phyloP scores from a whole-genome alignment of 2,888 invertebrate species.

The Apamea crenata region DNA sequence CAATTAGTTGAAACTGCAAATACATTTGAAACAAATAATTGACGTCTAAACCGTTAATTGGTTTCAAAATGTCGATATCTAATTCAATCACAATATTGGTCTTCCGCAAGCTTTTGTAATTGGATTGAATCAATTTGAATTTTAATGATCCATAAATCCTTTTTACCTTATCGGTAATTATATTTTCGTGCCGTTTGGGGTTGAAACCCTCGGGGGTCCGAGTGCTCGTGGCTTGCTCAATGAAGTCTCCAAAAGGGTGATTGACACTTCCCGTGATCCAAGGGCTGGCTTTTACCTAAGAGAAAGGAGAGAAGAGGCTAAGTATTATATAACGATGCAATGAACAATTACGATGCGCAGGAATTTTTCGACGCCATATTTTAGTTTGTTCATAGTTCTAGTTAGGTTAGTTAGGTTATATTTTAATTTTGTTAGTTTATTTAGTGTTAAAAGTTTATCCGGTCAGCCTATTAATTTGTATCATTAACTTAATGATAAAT shows the following conservation, averaged over 20 bases:
- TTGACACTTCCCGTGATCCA: too few species aligned
- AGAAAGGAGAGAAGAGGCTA: too few species aligned
- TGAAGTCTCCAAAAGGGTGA: neutral
- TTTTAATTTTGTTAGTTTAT: too few species aligned
- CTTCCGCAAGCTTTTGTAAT: slow-evolving; percentile 31
- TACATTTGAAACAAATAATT: slow-evolving; percentile 26
- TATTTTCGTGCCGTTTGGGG: neutral
- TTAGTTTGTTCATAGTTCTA: too few species aligned
- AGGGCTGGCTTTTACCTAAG: too few species aligned
- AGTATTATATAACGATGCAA: neutral
- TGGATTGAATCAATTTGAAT: slow-evolving; percentile 17
- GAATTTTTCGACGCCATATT: neutral
- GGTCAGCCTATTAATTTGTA: too few species aligned
- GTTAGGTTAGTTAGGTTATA: too few species aligned
- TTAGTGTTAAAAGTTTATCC: too few species aligned
- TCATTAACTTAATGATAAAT: too few species aligned
- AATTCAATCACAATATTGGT: slow-evolving; percentile 25
- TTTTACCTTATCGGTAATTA: neutral
- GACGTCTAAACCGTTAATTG: slow-evolving; percentile 32
- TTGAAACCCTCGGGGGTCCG: neutral
- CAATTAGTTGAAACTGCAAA: slow-evolving; percentile 25
- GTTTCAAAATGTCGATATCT: slow-evolving; percentile 30
- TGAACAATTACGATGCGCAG: too few species aligned
- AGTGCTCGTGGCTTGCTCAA: neutral
- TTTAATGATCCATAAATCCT: slow-evolving; percentile 4